Evolutionary conservation across 2,113 vertebrate genomes (phyloP).

Genomic region (Rhizomys pruinosus): DNA sequence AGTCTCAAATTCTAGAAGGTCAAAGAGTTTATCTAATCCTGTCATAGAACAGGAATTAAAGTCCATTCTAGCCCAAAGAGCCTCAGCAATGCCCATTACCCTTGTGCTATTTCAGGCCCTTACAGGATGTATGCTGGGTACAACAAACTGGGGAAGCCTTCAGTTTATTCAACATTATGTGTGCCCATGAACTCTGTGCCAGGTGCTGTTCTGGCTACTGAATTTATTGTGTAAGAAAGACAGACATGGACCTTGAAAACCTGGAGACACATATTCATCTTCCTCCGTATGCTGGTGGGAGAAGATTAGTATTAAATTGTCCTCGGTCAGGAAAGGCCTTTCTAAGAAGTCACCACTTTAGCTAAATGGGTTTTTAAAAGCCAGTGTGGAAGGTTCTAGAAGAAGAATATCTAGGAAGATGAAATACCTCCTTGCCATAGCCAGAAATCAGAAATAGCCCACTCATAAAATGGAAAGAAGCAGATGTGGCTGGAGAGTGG

Average conservation of each 20-base stretch:
- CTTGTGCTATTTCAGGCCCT: not conserved
- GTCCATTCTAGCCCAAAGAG: not conserved
- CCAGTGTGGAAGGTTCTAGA: not conserved
- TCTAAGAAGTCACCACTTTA: not conserved
- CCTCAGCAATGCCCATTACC: not conserved
- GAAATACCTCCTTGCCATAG: not conserved
- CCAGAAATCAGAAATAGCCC: not conserved
- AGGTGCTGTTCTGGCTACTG: fast-evolving
- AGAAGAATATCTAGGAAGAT: not conserved
- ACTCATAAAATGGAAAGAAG: not conserved
- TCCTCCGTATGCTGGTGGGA: fast-evolving
- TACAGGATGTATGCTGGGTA: not conserved
- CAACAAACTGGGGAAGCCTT: not conserved
- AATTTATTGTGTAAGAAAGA: not conserved
- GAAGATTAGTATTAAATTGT: not conserved
- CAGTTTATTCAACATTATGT: not conserved
- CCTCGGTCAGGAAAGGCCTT: not conserved
- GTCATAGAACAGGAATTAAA: constrained; percentile 39
- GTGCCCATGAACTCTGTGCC: not conserved
- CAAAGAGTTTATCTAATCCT: not conserved
- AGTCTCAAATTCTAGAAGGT: not conserved
- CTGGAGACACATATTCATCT: not conserved
- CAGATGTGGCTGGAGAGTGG: too few relatives aligned
- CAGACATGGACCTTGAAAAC: not conserved
- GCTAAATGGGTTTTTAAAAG: not conserved